Percentiles rank a stretch among this genome's conserved stretches.
These are phyloP conservation scores for Semotilus atromaculatus DNA, from an alignment of 2,797 vertebrate species.

Conservation along the genomic window DNA sequence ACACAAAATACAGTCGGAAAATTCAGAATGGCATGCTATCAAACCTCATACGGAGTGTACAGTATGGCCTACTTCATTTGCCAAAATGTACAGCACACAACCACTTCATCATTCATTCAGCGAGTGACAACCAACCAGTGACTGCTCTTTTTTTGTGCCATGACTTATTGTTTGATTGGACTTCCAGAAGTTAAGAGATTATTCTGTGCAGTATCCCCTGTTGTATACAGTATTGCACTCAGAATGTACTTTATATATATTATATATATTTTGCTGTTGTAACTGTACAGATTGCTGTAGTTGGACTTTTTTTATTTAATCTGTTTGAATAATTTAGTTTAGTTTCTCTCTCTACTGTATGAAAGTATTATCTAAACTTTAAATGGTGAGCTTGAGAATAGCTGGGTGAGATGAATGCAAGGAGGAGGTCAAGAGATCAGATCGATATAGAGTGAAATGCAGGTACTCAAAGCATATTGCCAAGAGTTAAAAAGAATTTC, in stretches of 20 bases:
- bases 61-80: background rate
- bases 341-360: background rate
- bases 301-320: background rate
- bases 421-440: constrained; percentile 28
- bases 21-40: constrained; percentile 16
- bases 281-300: background rate
- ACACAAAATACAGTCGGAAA: constrained; percentile 18
- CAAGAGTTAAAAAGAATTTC: constrained; percentile 27
- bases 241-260: background rate
- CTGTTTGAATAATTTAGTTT: background rate
- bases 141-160: background rate
- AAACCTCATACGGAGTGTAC: background rate
- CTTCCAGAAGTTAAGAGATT: background rate
- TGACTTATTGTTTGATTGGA: background rate
- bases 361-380: background rate
- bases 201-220: background rate
- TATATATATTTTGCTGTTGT: background rate
- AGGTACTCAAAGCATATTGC: constrained; percentile 10
- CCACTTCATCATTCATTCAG: background rate
- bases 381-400: constrained; percentile 36
- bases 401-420: constrained; percentile 1
- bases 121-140: background rate
- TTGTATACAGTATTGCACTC: background rate
- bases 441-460: constrained; percentile 38
- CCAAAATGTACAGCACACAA: background rate